Evolutionary conservation across 2,113 vertebrate species (phyloP), one percentile per base, ranked within the genome.

Genomic region (Suncus etruscus): DNA sequence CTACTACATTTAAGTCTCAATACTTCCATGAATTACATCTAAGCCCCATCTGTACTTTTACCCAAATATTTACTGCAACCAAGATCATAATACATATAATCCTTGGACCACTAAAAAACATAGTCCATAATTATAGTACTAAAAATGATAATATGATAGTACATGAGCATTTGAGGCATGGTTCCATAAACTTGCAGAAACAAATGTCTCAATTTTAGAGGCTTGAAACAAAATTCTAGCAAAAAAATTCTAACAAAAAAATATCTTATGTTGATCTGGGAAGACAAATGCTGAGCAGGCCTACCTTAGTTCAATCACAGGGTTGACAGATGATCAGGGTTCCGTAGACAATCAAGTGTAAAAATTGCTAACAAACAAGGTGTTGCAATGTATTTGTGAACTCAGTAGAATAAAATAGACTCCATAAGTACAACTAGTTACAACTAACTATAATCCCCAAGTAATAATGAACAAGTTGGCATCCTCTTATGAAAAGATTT

Each of bases 191-290:
- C n/a, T 51, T 73, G 25, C 22, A 75, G 32, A 16, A 48, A 50
- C 20, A 50, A 83, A 58, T 45, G 8, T 86, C 77, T 85, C 76
- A 25, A 18, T 88, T 80, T 95, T 76, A 54, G 32, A 83, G 27
- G 83, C 65, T 45, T 68, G 50, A 25, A 79, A 54, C 58, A 93
- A 89, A 91, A 78, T 76, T 79, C 51, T 31, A 95, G 50, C 65
- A 66, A 16, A 87, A 16, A 87, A 63, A n/a, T 66, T 51, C 27
- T 66, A 66, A 25, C 24, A 29, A 66, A 27, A 6, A 70, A 32
- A 83, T 6, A 68, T 24, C n/a, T 63, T 47, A n/a, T 31, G 6
- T 72, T 76, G 83, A 74, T 8, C 54, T n/a, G 69, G 45, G 45
- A 83, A 86, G 27, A 72, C 66, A 29, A 87, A 76, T 8, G 63